Evolutionary conservation across 1,140 invertebrate species (phyloP).

Genomic region (Grapholita molesta): DNA sequence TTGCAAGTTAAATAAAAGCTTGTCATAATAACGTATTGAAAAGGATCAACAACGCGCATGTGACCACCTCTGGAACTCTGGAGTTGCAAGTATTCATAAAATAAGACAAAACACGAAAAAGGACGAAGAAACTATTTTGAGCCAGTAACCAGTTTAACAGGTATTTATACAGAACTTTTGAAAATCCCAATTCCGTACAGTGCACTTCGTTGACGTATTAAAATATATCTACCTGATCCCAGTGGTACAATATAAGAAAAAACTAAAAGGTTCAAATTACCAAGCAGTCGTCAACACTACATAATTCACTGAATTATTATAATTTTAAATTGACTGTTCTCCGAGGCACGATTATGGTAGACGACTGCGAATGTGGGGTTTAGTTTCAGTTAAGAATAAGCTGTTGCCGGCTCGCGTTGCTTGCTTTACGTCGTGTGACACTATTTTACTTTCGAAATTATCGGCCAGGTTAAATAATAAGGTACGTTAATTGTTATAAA

Average conservation of each 20-base stretch:
- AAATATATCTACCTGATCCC: background rate
- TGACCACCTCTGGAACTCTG: too few species aligned
- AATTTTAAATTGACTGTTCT: conserved; percentile 26
- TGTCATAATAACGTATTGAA: too few species aligned
- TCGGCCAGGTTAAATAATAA: background rate
- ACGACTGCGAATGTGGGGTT: background rate
- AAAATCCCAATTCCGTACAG: background rate
- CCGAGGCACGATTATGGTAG: background rate
- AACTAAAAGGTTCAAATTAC: conserved; percentile 21
- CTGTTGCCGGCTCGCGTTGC: conserved; percentile 20
- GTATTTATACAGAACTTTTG: background rate
- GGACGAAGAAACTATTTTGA: too few species aligned
- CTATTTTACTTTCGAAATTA: background rate
- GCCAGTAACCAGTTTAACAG: background rate
- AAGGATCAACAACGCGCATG: too few species aligned
- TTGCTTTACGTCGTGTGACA: background rate
- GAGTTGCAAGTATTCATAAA: too few species aligned
- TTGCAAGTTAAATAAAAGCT: too few species aligned
- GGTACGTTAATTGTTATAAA: too few species aligned
- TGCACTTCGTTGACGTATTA: background rate
- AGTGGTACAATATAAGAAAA: background rate
- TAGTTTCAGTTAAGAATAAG: conserved; percentile 27
- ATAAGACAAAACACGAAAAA: too few species aligned
- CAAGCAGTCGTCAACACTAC: conserved; percentile 28
- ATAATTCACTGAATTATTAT: conserved; percentile 41